Percentiles rank a stretch among this genome's conserved stretches.
Evolutionary conservation across 1,140 invertebrate species (phyloP).

Genomic region (Homarus americanus): DNA sequence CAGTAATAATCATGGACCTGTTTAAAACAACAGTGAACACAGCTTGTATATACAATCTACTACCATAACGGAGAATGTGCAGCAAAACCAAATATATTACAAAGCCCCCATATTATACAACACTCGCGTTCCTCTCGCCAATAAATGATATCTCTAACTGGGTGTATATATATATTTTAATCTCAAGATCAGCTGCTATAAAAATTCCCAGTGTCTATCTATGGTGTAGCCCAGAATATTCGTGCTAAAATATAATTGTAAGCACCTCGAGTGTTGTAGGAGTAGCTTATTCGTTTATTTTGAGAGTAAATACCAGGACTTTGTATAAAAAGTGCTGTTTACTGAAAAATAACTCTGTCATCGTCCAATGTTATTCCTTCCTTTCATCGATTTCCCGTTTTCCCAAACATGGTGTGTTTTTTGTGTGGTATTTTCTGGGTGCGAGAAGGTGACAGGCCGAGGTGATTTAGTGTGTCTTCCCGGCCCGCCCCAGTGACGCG

Average conservation of each 20-base stretch:
- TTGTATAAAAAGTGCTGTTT: background rate
- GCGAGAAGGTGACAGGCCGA: constrained; percentile 53
- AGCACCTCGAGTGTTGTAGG: background rate
- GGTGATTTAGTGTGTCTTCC: constrained; percentile 43
- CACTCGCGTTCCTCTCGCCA: background rate
- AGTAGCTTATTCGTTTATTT: background rate
- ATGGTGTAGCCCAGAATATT: background rate
- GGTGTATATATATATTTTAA: background rate
- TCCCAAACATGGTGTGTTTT: constrained; percentile 65
- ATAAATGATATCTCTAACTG: background rate
- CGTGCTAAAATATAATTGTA: background rate
- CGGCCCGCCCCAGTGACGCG: constrained; percentile 44
- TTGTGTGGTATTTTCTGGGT: constrained; percentile 46
- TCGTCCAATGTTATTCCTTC: constrained; percentile 47
- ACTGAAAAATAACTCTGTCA: background rate
- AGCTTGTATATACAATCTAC: background rate
- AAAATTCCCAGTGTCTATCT: background rate
- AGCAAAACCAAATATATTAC: background rate
- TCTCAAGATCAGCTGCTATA: background rate
- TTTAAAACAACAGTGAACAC: background rate
- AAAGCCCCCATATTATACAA: background rate
- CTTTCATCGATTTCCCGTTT: constrained; percentile 67
- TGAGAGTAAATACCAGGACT: background rate
- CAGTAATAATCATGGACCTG: too few relatives aligned
- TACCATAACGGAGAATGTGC: background rate